Percentiles rank a stretch among this genome's conserved stretches.
Evolutionary conservation across 2,113 vertebrate species (phyloP).

Genomic region (Pagrus major): DNA sequence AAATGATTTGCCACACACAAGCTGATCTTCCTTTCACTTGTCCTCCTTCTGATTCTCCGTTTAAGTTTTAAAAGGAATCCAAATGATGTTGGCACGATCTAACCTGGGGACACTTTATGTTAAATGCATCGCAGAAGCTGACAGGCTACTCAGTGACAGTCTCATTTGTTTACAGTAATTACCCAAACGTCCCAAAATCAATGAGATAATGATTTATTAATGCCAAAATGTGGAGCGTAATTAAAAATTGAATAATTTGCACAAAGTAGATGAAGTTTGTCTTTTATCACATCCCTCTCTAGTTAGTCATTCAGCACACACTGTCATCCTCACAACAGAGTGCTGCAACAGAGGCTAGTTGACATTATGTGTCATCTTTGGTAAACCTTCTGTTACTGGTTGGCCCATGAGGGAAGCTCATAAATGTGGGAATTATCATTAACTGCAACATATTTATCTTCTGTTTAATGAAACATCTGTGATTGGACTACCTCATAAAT

Average conservation of each 20-base stretch:
- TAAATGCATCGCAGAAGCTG: constrained; percentile 23
- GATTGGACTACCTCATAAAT: neutral
- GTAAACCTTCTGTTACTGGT: neutral
- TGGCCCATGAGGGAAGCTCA: neutral
- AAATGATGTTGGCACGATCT: constrained; percentile 2
- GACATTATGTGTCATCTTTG: neutral
- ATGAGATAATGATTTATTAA: constrained; percentile 64
- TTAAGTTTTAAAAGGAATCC: neutral
- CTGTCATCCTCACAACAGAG: neutral
- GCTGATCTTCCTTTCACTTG: neutral
- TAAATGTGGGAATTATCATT: neutral
- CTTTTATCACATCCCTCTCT: neutral
- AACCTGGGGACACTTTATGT: constrained; percentile 11
- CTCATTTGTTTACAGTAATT: constrained; percentile 69
- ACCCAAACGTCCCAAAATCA: constrained; percentile 60
- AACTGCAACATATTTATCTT: neutral
- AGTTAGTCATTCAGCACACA: constrained; percentile 22
- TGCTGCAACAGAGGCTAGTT: neutral
- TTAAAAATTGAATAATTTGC: constrained; percentile 56
- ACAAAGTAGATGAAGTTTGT: constrained; percentile 29
- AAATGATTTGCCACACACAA: neutral
- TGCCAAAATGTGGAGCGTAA: constrained; percentile 35
- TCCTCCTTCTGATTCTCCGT: neutral
- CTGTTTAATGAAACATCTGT: constrained; percentile 11
- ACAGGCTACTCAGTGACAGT: constrained; percentile 27